Evolutionary conservation across 2,113 vertebrate genomes (phyloP).

Genomic region (Nothocercus julius): DNA sequence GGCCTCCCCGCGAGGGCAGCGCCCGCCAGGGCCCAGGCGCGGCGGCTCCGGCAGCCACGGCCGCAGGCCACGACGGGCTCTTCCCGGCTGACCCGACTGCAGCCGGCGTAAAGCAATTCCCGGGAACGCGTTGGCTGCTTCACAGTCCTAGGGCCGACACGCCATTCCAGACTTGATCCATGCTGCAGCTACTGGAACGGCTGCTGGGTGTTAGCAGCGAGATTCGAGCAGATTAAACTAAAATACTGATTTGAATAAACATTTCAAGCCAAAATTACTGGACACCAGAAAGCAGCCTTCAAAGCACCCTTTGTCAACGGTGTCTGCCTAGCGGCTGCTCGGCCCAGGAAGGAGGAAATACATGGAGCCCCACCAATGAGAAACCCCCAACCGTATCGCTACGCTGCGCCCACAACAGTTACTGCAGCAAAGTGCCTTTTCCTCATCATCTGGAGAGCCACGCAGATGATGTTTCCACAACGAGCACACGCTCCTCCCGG

Average conservation of each 20-base stretch:
- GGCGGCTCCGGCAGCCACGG: no score
- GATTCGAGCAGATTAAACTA: neutral
- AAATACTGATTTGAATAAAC: neutral
- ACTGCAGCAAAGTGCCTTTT: slow-evolving; percentile 36
- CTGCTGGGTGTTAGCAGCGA: neutral
- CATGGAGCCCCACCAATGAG: neutral
- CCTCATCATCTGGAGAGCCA: slow-evolving; percentile 54
- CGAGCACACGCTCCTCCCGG: slow-evolving; percentile 55
- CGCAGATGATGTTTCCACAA: slow-evolving; percentile 55
- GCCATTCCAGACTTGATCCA: rapidly evolving
- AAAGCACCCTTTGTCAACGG: neutral
- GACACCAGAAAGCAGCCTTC: neutral
- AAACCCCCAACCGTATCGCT: neutral
- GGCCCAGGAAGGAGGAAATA: neutral
- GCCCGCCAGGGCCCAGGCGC: no score
- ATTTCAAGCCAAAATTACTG: neutral
- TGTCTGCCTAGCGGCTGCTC: neutral
- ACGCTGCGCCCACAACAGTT: neutral
- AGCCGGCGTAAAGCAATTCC: neutral
- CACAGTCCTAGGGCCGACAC: neutral
- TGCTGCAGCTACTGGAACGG: neutral
- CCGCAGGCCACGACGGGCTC: no score
- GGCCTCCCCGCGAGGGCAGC: no score
- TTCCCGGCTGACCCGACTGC: no score
- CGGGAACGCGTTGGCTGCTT: neutral